These are phyloP conservation scores for Drosophila prostipennis DNA, from an alignment of 2,888 invertebrate genomes.

Conservation along the genomic window DNA sequence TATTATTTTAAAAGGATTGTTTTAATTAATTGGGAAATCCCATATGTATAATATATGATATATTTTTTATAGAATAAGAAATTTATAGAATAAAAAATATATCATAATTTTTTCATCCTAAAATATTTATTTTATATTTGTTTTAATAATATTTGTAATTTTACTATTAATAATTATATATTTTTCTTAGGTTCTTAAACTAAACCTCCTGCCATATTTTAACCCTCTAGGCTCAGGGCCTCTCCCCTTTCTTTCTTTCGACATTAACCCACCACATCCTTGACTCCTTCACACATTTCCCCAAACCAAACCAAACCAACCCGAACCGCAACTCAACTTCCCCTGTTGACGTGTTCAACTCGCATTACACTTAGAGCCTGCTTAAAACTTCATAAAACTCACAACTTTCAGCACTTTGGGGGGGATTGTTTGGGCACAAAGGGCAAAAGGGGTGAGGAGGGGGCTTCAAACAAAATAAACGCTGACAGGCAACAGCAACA, in stretches of 20 bases:
- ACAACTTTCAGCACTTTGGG: slow-evolving; percentile 36
- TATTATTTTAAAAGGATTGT: no score
- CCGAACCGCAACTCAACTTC: slow-evolving; percentile 19
- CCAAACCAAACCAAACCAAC: no score
- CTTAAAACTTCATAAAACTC: slow-evolving; percentile 61
- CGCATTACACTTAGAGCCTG: slow-evolving; percentile 54
- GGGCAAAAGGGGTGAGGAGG: neutral
- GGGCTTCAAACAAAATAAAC: slow-evolving; percentile 41
- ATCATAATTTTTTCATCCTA: no score
- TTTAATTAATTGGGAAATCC: no score
- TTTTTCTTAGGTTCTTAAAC: neutral
- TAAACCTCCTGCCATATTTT: no score
- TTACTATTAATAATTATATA: neutral
- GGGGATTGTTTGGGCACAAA: slow-evolving; percentile 5
- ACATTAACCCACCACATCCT: slow-evolving; percentile 14
- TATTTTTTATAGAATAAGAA: no score
- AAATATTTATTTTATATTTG: neutral
- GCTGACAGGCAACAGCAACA: slow-evolving; percentile 27
- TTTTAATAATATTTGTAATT: neutral
- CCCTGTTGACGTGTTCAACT: slow-evolving; percentile 45
- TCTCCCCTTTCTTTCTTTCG: neutral
- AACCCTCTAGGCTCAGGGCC: neutral
- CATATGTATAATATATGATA: no score
- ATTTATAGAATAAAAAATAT: no score
- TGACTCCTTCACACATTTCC: slow-evolving; percentile 21